Evolutionary conservation across 2,113 vertebrate genomes (phyloP), one percentile per base, ranked within the genome.

Genomic region (Malurus cyaneus): DNA sequence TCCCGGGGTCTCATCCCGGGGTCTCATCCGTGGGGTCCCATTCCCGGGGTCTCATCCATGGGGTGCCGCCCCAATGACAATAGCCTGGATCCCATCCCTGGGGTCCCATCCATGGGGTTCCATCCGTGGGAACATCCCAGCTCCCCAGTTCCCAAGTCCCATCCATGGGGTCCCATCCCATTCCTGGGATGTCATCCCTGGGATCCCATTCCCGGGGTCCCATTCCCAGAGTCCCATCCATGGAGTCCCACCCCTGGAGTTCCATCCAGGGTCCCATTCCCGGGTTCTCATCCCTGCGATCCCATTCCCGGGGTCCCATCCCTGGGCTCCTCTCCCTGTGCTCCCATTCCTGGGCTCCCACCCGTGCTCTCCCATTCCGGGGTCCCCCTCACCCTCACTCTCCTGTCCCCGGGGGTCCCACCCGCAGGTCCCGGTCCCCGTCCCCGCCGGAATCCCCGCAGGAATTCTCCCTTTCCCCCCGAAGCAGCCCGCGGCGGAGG

Each of bases 101-200:
- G 8, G 14, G 32, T 47, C 41, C 41, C 49, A 28, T 11, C 4
- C 32, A 5, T 1, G 4, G 8, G 24, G 2, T n/a, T 16, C 77
- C 23, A 10, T 11, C 3, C n/a, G 16, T 0, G 11, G 8, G 14
- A 0, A n/a, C n/a, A n/a, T n/a, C n/a, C n/a, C n/a, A n/a, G n/a
- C n/a, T n/a, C n/a, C n/a, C n/a, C n/a, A n/a, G n/a, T n/a, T n/a
- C n/a, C n/a, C n/a, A n/a, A n/a, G 0, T 50, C 10, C 44, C 36
- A 17, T 20, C 2, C 62, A 3, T 8, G 2, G 8, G 6, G 1
- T n/a, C n/a, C n/a, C n/a, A n/a, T n/a, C n/a, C n/a, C n/a, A n/a
- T n/a, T n/a, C n/a, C n/a, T n/a, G n/a, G n/a, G n/a, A n/a, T n/a
- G n/a, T n/a, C n/a, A 10, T 11, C 3, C n/a, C 19, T 0, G 11